Percentiles rank a stretch among this genome's conserved stretches.
These are phyloP conservation scores for Trachythela sp. DNA, from an alignment of 64 coral and sea anemone genomes.

Conservation along the genomic window DNA sequence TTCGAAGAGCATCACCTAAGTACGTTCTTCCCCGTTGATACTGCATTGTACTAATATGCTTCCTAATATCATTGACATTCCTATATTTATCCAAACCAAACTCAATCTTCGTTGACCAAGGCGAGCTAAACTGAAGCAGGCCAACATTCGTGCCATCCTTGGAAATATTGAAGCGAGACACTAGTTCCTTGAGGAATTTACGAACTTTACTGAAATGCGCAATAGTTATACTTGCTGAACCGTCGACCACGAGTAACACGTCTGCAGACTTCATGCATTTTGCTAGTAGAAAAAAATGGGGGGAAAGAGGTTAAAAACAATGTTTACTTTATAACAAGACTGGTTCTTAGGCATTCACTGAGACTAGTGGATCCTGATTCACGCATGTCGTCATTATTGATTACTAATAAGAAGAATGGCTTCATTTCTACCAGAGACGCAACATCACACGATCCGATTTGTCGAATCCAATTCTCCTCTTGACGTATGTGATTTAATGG, in stretches of 20 bases:
- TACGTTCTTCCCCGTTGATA: background rate
- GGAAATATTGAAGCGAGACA: slow-evolving; percentile 23
- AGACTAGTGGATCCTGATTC: too few species aligned
- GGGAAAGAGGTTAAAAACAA: background rate
- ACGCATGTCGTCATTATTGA: too few species aligned
- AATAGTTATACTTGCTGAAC: slow-evolving; percentile 18
- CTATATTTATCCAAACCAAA: slow-evolving; percentile 6
- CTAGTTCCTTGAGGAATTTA: slow-evolving; percentile 18
- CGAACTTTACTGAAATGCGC: slow-evolving; percentile 21
- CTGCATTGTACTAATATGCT: background rate
- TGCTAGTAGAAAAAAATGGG: background rate
- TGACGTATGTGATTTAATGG: too few species aligned
- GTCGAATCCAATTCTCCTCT: too few species aligned
- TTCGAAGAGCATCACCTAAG: background rate
- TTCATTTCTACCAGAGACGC: too few species aligned
- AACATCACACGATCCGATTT: too few species aligned
- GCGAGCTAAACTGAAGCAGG: slow-evolving; percentile 9
- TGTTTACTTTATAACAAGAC: background rate
- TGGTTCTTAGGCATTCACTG: too few species aligned
- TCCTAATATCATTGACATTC: background rate
- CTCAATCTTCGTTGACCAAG: background rate
- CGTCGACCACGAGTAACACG: slow-evolving; percentile 38
- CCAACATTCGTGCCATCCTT: slow-evolving; percentile 1
- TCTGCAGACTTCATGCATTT: slow-evolving; percentile 13
- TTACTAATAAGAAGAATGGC: too few species aligned